These are phyloP conservation scores for Sebastes fasciatus DNA, from an alignment of 2,113 vertebrate genomes.

Conservation along the genomic window DNA sequence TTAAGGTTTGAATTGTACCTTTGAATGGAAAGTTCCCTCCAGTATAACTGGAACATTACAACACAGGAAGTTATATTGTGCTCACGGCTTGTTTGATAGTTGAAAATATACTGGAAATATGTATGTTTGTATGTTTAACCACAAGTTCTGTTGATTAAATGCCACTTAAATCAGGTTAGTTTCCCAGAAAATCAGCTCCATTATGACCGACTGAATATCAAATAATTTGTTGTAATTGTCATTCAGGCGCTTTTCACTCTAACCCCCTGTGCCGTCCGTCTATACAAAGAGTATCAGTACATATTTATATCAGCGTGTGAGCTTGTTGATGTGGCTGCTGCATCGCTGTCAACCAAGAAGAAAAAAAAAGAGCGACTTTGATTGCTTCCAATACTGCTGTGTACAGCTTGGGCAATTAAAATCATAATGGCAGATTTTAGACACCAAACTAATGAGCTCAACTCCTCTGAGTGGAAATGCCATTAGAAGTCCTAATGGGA, in stretches of 20 bases:
- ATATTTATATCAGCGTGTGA: constrained; percentile 24
- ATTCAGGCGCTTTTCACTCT: neutral
- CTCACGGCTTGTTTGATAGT: neutral
- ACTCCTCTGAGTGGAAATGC: constrained; percentile 76
- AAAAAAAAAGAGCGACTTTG: constrained; percentile 53
- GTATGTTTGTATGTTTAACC: neutral
- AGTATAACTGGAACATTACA: neutral
- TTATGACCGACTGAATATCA: neutral
- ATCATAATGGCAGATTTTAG: constrained; percentile 74
- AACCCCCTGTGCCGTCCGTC: neutral
- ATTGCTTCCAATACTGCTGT: constrained; percentile 52
- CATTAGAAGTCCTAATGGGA: constrained; percentile 77
- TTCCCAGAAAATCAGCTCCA: neutral
- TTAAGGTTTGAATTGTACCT: neutral
- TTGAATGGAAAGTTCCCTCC: neutral
- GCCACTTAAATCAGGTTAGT: neutral
- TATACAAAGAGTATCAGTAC: constrained; percentile 14
- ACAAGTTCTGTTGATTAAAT: neutral
- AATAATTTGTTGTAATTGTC: neutral
- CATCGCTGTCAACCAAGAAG: constrained; percentile 29
- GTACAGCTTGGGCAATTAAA: constrained; percentile 76
- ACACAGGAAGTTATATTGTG: neutral
- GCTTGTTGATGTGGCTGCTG: constrained; percentile 15
- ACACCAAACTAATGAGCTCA: constrained; percentile 78
- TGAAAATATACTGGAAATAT: neutral